Percentiles rank a stretch among this genome's conserved stretches.
Evolutionary conservation across 2,888 invertebrate genomes (phyloP).

Genomic region (Gibbula magus): DNA sequence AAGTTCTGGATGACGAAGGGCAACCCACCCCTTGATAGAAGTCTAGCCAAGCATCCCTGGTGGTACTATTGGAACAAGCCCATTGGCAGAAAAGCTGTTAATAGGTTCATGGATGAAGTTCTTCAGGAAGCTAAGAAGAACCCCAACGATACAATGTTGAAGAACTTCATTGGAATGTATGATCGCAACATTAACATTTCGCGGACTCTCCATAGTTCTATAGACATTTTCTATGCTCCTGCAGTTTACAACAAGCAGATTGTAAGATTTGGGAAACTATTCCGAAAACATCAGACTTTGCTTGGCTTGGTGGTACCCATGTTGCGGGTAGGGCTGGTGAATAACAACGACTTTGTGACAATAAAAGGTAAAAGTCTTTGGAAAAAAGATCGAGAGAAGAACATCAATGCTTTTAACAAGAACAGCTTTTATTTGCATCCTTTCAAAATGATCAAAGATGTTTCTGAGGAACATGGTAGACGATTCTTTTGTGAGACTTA

Average conservation of each 20-base stretch:
- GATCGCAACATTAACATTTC: neutral
- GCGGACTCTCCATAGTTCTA: neutral
- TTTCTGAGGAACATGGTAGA: neutral
- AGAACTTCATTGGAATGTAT: conserved; percentile 3
- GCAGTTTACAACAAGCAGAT: neutral
- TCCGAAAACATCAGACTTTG: conserved; percentile 2
- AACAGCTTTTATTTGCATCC: conserved; percentile 10
- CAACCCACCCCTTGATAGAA: neutral
- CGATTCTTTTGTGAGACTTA: conserved; percentile 21
- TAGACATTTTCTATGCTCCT: conserved; percentile 20
- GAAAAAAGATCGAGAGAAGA: neutral
- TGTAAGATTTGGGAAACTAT: conserved; percentile 9
- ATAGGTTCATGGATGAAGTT: neutral
- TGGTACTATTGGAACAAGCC: conserved; percentile 22
- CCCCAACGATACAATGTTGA: neutral
- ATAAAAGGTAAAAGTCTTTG: conserved; percentile 15
- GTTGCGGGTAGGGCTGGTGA: neutral
- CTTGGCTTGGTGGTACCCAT: neutral
- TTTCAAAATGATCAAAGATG: conserved; percentile 3
- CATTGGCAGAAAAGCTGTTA: neutral
- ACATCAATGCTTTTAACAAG: neutral
- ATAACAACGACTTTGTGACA: neutral
- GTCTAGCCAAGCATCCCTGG: neutral
- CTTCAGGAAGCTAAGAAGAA: neutral
- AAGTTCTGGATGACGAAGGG: conserved; percentile 13